Evolutionary conservation across 2,888 invertebrate genomes (phyloP).

Genomic region (Lepidocyrtoides sp.): DNA sequence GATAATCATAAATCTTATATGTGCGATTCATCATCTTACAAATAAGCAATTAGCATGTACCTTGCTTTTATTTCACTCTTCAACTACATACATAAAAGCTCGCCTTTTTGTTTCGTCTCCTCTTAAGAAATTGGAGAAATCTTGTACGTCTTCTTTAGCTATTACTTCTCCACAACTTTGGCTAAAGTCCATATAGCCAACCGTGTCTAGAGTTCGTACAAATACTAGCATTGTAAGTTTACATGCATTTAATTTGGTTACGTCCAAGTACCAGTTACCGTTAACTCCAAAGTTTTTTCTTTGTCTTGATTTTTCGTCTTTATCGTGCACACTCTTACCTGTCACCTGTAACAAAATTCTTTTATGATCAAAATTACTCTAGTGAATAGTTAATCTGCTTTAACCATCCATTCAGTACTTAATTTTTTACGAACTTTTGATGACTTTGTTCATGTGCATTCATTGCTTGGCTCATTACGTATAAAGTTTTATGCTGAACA

Average conservation of each 20-base stretch:
- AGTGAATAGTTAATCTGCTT: not conserved
- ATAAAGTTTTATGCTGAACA: not conserved
- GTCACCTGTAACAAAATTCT: not conserved
- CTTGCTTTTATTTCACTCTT: not conserved
- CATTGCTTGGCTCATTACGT: not conserved
- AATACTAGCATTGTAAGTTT: not conserved
- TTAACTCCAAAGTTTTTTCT: not conserved
- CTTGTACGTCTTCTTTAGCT: not conserved
- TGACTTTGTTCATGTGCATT: slow-evolving; percentile 29
- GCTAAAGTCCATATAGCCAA: no score
- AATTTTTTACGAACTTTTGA: slow-evolving; percentile 8
- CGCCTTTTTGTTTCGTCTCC: not conserved
- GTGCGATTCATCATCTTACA: no score
- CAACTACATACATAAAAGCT: not conserved
- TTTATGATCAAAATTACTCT: not conserved
- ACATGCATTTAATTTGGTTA: not conserved
- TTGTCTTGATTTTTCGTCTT: not conserved
- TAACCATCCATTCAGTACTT: not conserved
- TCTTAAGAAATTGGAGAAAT: not conserved
- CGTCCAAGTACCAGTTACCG: not conserved
- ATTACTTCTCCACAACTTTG: no score
- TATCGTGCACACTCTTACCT: not conserved
- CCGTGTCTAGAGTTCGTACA: no score
- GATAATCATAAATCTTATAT: not conserved
- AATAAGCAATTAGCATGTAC: no score